Evolutionary conservation across 2,797 vertebrate genomes (phyloP).

Genomic region (Gallinago stenura): DNA sequence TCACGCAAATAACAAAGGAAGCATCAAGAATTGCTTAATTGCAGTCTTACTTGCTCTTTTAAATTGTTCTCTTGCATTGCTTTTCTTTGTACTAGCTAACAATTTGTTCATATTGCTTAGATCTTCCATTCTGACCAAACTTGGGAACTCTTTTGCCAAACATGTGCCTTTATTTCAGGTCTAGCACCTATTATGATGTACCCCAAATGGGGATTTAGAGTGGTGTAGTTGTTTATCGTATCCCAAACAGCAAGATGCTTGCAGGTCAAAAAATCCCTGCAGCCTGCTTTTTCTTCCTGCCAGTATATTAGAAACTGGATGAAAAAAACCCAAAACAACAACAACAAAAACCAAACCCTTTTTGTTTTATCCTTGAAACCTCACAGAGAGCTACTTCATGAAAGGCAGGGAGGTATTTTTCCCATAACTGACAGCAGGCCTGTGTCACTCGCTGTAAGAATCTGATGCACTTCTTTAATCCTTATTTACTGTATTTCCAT

Average conservation of each 20-base stretch:
- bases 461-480: neutral
- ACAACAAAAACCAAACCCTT: neutral
- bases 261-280: neutral
- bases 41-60: neutral
- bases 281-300: neutral
- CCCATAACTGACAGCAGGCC: neutral
- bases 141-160: neutral
- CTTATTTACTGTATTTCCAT: constrained; percentile 5
- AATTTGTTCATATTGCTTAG: neutral
- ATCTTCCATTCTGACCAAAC: neutral
- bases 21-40: neutral
- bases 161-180: neutral
- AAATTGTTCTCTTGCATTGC: neutral
- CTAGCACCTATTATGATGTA: neutral
- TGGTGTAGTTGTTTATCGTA: neutral
- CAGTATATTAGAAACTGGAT: neutral
- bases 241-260: neutral
- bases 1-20: neutral
- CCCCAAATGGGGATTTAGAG: neutral
- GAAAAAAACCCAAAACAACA: neutral
- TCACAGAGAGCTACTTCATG: neutral
- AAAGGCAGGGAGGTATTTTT: neutral
- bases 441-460: neutral
- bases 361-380: neutral
- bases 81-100: neutral